Evolutionary conservation across 1,140 invertebrate species (phyloP), one percentile per base, ranked within the genome.

Genomic region (Trialeurodes vaporariorum): DNA sequence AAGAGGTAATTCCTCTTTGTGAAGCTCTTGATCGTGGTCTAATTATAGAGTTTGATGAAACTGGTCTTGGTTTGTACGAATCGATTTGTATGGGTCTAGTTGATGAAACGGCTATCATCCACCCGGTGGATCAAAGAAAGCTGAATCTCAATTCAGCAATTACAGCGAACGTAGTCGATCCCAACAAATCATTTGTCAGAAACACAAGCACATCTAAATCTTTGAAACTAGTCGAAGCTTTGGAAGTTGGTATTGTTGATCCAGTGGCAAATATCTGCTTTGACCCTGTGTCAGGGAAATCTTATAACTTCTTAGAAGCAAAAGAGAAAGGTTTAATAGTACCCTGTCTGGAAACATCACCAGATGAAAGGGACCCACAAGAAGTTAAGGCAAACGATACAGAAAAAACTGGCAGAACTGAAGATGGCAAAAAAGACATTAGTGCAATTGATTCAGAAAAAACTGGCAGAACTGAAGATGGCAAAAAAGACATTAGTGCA

Each of bases 21-120:
- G 82, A 87, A 71, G 92, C 92, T 1, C 79, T 93, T 70, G 85
- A 87, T 61, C 75, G 86, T 71, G 90, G 90, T 21, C 81, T 91
- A 27, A 90, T 94, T 71, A 82, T 93, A 21, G 91, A 94, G 74
- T 92, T 93, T 70, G 91, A 94, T 80, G 87, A 84, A 66, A 85
- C 87, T n/a, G n/a, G n/a, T n/a, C n/a, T n/a, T 25, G 86, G 86
- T 40, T 77, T 98, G 1, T 89, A 94, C 71, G 91, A 96, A 75
- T 84, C 88, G 13, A 77, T 97, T 40, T 80, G 85, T 61, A 90
- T 93, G 85, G 88, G 90, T 68, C 83, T 95, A 70, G 94, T 92
- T 75, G 85, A 93, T 71, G 85, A 86, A 61, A 84, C 87, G 21
- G 82, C 85, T 70, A 90, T 97, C 74, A 80, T 90, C 12, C 90